Base-by-base conservation (phyloP, 2,888 invertebrate genomes). In the Xylocampa areola region DNA sequence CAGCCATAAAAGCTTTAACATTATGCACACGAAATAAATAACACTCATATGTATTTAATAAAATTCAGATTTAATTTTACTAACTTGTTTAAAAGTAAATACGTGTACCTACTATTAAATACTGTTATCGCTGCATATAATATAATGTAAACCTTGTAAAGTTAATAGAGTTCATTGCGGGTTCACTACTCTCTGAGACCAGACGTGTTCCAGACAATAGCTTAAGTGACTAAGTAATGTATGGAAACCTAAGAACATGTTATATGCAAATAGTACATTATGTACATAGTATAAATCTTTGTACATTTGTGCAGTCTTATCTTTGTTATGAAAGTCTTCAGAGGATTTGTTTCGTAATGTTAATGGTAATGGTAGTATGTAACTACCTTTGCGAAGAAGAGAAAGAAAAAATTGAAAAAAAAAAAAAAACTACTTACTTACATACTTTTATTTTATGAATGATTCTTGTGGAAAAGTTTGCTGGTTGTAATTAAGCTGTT, bases 231-330 rank as follows among this genome's bases (percentile, higher is more conserved):
- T 59, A 16, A 8, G 11, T 52, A 52, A 69, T 60, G 13, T 48
- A 40, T 51, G 33, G 45, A 37, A 43, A 49, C 29, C 37, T 21
- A 45, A 60, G 60, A 65, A 50, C 50, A 21, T 32, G 37, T 39
- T 65, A 39, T 35, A 65, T 65, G 61, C 29, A 65, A 65, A 68
- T 52, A 39, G 40, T 50, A 49, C n/a, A n/a, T n/a, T n/a, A n/a
- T n/a, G n/a, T n/a, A n/a, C n/a, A n/a, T n/a, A n/a, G n/a, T n/a
- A 53, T 49, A 50, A 54, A 68, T 60, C 54, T 55, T 25, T 52
- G 48, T 51, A 57, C 27, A 39, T 54, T 33, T 47, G 32, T 27
- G 29, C 23, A 40, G 29, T 44, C 29, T 68, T 43, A 53, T 30
- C 29, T 10, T 8, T 16, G 19, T 50, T 55, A 57, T 52, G 32